Conservation (phyloP, 2,797 vertebrate species). For the Carcharodon carcharias region DNA sequence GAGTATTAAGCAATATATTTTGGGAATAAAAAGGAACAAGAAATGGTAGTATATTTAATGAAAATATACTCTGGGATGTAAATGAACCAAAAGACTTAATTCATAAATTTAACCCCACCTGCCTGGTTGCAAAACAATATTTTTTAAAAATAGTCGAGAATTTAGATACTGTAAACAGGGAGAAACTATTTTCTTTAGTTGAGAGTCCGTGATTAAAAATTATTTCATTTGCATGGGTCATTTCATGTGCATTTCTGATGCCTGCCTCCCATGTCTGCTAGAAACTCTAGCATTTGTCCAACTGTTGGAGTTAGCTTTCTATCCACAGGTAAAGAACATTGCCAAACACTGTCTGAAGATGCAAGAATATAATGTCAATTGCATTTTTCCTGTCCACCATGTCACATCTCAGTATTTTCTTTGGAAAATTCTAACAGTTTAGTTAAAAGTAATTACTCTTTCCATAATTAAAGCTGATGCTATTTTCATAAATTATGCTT, state of each 20-base stretch:
- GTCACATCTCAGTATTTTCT: not conserved
- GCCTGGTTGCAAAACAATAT: not conserved
- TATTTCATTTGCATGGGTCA: not conserved
- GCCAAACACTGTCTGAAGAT: not conserved
- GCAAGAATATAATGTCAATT: not conserved
- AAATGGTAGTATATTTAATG: not conserved
- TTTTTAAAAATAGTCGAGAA: not conserved
- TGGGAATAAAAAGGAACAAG: not conserved
- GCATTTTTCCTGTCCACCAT: not conserved
- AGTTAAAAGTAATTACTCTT: not conserved
- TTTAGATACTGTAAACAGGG: not conserved
- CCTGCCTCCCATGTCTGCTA: no score
- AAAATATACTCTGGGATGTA: not conserved
- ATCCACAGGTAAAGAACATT: not conserved
- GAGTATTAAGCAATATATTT: not conserved
- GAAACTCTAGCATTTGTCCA: not conserved
- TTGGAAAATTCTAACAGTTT: not conserved
- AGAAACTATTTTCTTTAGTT: not conserved
- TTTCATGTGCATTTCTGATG: not conserved
- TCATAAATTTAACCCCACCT: not conserved
- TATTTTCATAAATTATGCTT: slow-evolving; percentile 2
- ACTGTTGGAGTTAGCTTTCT: not conserved
- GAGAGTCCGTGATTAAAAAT: not conserved
- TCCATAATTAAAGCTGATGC: not conserved
- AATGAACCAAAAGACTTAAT: not conserved